A percentile compares a stretch with the other conserved stretches of the same genome.
Conservation (phyloP, 2,113 vertebrate genomes). For the Fulica atra region DNA sequence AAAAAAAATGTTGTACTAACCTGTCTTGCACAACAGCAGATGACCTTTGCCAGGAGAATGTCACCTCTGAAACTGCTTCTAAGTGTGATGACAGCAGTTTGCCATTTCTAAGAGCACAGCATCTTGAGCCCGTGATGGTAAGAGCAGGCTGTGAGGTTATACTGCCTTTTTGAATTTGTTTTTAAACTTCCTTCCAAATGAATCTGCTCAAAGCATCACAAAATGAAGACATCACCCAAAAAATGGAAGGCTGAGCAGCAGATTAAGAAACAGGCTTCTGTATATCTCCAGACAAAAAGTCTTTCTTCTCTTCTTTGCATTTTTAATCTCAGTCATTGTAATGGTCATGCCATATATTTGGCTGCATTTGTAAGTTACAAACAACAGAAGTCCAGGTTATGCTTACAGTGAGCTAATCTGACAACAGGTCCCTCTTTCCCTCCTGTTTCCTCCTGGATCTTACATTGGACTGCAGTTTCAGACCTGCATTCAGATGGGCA, state of each 20-base stretch:
- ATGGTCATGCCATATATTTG: not conserved
- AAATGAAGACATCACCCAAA: not conserved
- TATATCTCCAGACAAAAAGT: not conserved
- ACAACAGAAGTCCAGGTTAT: not conserved
- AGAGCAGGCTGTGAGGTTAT: not conserved
- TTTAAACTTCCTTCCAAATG: not conserved
- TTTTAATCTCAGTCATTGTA: not conserved
- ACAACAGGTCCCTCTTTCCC: not conserved
- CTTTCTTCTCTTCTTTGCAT: not conserved
- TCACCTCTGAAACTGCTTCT: not conserved
- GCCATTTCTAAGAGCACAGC: not conserved
- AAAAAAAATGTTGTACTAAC: not conserved
- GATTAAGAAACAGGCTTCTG: not conserved
- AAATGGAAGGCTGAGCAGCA: not conserved
- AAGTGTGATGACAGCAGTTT: not conserved
- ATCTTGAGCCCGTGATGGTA: not conserved
- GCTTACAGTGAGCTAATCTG: conserved; percentile 9
- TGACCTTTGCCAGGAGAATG: not conserved
- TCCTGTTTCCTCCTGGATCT: not conserved
- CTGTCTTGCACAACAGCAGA: not conserved
- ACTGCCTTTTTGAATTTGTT: not conserved
- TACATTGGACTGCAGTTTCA: conserved; percentile 30
- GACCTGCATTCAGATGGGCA: conserved; percentile 12
- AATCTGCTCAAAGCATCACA: not conserved
- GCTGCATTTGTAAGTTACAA: not conserved